Conservation (phyloP, 2,113 vertebrate genomes). For the Rhabdomys dilectus region DNA sequence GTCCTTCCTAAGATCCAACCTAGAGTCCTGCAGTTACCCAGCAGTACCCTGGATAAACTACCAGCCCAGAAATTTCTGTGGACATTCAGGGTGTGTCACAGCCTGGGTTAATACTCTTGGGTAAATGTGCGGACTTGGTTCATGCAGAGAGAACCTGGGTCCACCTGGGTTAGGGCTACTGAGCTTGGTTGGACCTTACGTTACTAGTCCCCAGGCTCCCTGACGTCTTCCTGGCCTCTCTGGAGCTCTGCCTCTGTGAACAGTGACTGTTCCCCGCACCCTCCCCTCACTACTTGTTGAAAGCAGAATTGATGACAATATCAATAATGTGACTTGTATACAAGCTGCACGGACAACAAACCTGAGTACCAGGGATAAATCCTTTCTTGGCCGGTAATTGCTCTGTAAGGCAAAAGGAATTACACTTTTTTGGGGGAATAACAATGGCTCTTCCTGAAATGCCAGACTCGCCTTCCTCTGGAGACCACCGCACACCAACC, state of each 20-base stretch:
- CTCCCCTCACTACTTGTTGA: slow-evolving; percentile 71
- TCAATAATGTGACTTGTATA: slow-evolving; percentile 84
- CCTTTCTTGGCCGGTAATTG: slow-evolving; percentile 73
- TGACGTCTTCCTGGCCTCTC: background rate
- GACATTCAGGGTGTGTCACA: background rate
- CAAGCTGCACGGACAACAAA: slow-evolving; percentile 73
- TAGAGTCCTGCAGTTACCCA: background rate
- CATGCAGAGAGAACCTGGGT: background rate
- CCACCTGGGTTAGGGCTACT: background rate
- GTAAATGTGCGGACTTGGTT: background rate
- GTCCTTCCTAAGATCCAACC: background rate
- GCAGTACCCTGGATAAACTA: background rate
- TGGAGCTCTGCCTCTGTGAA: fast-evolving
- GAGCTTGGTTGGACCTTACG: background rate
- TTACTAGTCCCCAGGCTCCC: background rate
- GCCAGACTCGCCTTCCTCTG: background rate
- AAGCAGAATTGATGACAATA: slow-evolving; percentile 83
- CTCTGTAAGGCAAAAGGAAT: slow-evolving; percentile 79
- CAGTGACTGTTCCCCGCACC: background rate
- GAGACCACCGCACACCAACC: background rate
- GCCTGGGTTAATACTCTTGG: background rate
- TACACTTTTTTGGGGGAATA: slow-evolving; percentile 68
- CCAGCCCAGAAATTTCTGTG: background rate
- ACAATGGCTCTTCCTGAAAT: slow-evolving; percentile 35
- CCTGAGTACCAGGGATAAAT: slow-evolving; percentile 75